Conservation (phyloP, 64 coral and sea anemone species). For the Montipora sp. region DNA sequence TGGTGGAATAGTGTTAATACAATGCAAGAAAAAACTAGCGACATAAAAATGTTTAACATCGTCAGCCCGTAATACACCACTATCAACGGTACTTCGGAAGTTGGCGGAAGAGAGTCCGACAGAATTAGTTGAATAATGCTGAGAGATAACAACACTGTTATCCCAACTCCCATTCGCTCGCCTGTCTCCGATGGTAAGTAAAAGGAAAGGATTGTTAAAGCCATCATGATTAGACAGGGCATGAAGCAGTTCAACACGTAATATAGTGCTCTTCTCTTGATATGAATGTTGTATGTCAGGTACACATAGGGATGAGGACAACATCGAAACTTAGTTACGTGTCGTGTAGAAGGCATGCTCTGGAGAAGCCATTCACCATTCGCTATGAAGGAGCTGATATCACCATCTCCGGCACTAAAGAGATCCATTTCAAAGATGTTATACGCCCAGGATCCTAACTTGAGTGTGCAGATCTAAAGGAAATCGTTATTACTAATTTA, state of each 20-base stretch:
- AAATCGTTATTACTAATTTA: neutral
- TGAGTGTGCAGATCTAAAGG: constrained; percentile 71
- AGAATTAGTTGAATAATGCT: constrained; percentile 92
- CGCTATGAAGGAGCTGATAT: constrained; percentile 77
- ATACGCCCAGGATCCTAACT: constrained; percentile 91
- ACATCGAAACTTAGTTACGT: constrained; percentile 80
- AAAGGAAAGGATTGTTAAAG: constrained; percentile 78
- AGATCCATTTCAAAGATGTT: constrained; percentile 77
- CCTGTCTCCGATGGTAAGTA: constrained; percentile 84
- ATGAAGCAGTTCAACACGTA: constrained; percentile 90
- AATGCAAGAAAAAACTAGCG: constrained; percentile 82
- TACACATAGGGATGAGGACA: constrained; percentile 81
- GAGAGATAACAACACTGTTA: constrained; percentile 86
- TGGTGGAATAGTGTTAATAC: constrained; percentile 77
- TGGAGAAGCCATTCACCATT: constrained; percentile 91
- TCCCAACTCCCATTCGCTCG: constrained; percentile 90
- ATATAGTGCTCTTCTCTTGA: constrained; percentile 79
- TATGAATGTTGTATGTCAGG: constrained; percentile 83
- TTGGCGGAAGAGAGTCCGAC: constrained; percentile 87
- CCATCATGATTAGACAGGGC: constrained; percentile 91
- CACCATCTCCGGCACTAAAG: constrained; percentile 65
- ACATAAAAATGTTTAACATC: constrained; percentile 88
- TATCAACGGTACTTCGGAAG: constrained; percentile 83
- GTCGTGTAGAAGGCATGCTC: constrained; percentile 80
- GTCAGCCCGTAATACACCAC: constrained; percentile 90